Conservation (phyloP, 2,113 vertebrate genomes). For the Amazona guildingii region DNA sequence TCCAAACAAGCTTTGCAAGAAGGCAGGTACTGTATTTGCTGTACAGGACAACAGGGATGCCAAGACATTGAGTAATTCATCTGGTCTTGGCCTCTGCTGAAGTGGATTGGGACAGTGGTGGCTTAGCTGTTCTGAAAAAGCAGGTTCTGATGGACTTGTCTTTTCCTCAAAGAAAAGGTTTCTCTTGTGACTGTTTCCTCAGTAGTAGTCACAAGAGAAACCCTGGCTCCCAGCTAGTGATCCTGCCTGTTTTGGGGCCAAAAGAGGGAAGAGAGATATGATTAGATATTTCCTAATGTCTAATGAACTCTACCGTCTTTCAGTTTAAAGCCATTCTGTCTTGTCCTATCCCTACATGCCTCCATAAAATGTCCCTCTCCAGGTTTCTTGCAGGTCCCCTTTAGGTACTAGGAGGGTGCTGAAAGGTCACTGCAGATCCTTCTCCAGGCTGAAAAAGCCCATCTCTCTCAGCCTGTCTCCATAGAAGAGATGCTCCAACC, state of each 20-base stretch:
- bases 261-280: fast-evolving
- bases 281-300: neutral
- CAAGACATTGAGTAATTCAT: neutral
- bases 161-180: neutral
- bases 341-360: neutral
- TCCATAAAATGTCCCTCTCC: neutral
- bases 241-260: neutral
- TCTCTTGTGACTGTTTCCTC: neutral
- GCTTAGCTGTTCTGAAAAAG: neutral
- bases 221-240: neutral
- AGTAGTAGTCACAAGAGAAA: fast-evolving
- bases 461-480: neutral
- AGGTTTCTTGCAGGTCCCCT: neutral
- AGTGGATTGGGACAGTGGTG: neutral
- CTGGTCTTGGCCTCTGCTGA: neutral
- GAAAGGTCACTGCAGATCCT: neutral
- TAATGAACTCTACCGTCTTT: neutral
- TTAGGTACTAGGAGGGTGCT: neutral
- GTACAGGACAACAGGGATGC: neutral
- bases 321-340: neutral
- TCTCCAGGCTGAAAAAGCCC: neutral
- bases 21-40: neutral
- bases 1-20: neutral
- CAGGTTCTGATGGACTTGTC: fast-evolving
- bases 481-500: neutral